These are phyloP conservation scores for Microplitis mediator DNA, from an alignment of 1,140 invertebrate species.

Conservation along the genomic window DNA sequence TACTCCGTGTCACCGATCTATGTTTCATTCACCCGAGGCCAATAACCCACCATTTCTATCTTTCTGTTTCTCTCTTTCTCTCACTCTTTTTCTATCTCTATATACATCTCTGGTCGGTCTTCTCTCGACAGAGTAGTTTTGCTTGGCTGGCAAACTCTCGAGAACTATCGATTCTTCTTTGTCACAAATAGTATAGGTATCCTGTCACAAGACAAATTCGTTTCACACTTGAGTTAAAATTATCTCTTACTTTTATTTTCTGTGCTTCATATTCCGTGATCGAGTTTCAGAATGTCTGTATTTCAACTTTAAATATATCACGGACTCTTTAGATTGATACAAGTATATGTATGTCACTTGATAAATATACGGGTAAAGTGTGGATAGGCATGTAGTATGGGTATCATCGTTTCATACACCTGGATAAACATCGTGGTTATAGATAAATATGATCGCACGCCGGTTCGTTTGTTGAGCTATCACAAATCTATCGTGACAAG, in stretches of 20 bases:
- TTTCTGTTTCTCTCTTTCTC: not conserved
- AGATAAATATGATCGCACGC: slow-evolving; percentile 13
- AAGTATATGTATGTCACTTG: no score
- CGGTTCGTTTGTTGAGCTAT: slow-evolving; percentile 17
- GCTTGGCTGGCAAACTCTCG: not conserved
- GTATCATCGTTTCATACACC: slow-evolving; percentile 25
- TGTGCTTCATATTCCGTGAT: not conserved
- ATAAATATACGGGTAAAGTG: no score
- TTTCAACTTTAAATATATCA: not conserved
- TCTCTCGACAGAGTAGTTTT: not conserved
- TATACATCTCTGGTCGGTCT: no score
- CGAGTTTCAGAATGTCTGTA: not conserved
- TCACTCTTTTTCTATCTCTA: not conserved
- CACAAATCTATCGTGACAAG: slow-evolving; percentile 14
- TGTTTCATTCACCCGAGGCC: slow-evolving; percentile 23
- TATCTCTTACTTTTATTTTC: not conserved
- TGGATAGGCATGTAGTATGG: slow-evolving; percentile 6
- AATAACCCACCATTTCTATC: slow-evolving; percentile 13
- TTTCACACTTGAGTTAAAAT: slow-evolving; percentile 14
- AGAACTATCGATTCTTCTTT: slow-evolving; percentile 8
- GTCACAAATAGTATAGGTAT: not conserved
- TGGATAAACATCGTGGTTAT: slow-evolving; percentile 25
- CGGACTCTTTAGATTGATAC: not conserved
- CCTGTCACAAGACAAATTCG: slow-evolving; percentile 14
- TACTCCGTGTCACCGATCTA: slow-evolving; percentile 17